Conservation (phyloP, 2,888 invertebrate species). For the Tetragnatha montana region DNA sequence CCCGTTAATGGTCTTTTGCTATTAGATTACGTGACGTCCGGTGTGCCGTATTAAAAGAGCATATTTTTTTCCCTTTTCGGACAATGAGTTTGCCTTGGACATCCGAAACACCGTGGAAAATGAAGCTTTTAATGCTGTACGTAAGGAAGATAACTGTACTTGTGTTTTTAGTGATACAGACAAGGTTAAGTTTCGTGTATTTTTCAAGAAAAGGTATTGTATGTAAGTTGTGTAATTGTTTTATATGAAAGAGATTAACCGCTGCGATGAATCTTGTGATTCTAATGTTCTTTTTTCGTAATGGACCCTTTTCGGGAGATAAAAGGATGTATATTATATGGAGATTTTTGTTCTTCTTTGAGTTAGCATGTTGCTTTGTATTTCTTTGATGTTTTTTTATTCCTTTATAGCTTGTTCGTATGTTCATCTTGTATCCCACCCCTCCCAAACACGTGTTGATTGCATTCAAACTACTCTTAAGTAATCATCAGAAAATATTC, state of each 20-base stretch:
- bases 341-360: too few species aligned
- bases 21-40: neutral
- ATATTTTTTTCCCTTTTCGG: neutral
- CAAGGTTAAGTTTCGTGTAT: constrained; percentile 32
- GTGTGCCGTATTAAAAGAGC: neutral
- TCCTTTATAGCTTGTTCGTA: too few species aligned
- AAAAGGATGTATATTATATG: neutral
- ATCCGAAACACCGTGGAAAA: constrained; percentile 7
- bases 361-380: too few species aligned
- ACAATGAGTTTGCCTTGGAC: constrained; percentile 32
- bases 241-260: constrained; percentile 14
- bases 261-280: neutral
- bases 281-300: neutral
- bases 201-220: constrained; percentile 20
- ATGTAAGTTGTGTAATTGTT: constrained; percentile 14
- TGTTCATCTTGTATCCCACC: too few species aligned
- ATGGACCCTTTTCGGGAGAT: neutral
- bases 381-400: too few species aligned
- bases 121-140: constrained; percentile 21
- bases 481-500: too few species aligned
- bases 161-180: neutral
- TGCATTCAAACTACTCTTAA: too few species aligned
- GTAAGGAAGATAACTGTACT: constrained; percentile 4
- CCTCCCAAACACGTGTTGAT: too few species aligned
- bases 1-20: neutral